phyloP scores from a whole-genome alignment of 2,888 invertebrate species.

The Seladonia tumulorum region DNA sequence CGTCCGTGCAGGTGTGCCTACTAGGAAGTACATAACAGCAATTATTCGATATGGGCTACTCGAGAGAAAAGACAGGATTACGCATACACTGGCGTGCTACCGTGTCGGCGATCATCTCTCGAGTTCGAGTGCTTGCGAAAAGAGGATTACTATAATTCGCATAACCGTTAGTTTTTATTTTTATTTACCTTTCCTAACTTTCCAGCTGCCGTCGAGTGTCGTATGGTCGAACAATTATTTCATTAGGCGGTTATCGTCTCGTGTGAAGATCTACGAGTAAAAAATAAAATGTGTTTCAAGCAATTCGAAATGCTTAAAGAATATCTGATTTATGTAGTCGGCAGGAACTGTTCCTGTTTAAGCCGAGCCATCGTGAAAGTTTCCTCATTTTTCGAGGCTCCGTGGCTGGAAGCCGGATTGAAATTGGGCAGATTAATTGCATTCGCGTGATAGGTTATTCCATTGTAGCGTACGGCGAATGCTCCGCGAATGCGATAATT shows the following conservation, averaged over 20 bases:
- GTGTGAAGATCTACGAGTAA: too few species aligned
- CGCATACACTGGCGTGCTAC: not conserved
- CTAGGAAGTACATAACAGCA: constrained; percentile 54
- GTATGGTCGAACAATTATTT: not conserved
- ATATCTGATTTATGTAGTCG: not conserved
- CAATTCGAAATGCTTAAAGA: not conserved
- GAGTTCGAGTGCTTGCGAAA: not conserved
- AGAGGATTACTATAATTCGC: not conserved
- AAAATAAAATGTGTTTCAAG: not conserved
- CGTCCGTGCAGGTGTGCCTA: constrained; percentile 46
- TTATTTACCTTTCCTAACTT: not conserved
- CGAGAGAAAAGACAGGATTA: constrained; percentile 32
- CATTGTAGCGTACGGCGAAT: constrained; percentile 23
- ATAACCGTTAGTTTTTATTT: not conserved
- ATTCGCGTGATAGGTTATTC: constrained; percentile 50
- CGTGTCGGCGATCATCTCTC: not conserved
- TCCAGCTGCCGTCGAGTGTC: not conserved
- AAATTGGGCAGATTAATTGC: constrained; percentile 36
- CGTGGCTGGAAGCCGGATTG: not conserved
- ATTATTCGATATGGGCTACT: constrained; percentile 46
- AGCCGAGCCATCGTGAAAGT: not conserved
- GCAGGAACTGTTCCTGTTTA: not conserved
- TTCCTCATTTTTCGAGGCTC: not conserved
- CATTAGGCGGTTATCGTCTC: too few species aligned
- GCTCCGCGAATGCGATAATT: constrained; percentile 47